Evolutionary conservation across 2,113 vertebrate genomes (phyloP).

Genomic region (Miniopterus natalensis): DNA sequence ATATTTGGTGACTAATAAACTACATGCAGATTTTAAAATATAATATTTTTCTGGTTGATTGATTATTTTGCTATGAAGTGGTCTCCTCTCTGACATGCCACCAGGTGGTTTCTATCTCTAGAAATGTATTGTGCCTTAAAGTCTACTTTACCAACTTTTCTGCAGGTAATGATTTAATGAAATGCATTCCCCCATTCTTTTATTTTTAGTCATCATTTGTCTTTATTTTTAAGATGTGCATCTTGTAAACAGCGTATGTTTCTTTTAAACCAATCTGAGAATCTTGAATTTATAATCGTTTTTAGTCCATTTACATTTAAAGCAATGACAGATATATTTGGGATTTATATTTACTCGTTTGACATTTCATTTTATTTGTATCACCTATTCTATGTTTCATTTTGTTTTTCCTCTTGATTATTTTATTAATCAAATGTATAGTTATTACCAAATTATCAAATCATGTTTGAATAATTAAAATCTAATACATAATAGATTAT

Average conservation of each 20-base stretch:
- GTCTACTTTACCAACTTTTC: background rate
- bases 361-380: background rate
- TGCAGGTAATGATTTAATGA: background rate
- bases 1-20: background rate
- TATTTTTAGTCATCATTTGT: background rate
- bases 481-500: background rate
- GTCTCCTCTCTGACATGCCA: background rate
- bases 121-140: background rate
- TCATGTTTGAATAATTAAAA: background rate
- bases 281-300: background rate
- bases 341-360: background rate
- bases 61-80: background rate
- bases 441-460: background rate
- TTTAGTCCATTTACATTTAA: background rate
- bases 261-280: background rate
- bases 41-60: background rate
- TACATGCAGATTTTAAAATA: background rate
- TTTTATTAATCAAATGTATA: background rate
- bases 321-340: background rate
- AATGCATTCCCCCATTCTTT: background rate
- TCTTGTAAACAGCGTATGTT: background rate
- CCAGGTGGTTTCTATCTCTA: background rate
- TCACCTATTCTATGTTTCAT: background rate
- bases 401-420: background rate
- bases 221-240: background rate